A percentile compares a stretch with the other conserved stretches of the same genome.
phyloP scores from a whole-genome alignment of 2,888 invertebrate species.

The Lithophane leautieri region DNA sequence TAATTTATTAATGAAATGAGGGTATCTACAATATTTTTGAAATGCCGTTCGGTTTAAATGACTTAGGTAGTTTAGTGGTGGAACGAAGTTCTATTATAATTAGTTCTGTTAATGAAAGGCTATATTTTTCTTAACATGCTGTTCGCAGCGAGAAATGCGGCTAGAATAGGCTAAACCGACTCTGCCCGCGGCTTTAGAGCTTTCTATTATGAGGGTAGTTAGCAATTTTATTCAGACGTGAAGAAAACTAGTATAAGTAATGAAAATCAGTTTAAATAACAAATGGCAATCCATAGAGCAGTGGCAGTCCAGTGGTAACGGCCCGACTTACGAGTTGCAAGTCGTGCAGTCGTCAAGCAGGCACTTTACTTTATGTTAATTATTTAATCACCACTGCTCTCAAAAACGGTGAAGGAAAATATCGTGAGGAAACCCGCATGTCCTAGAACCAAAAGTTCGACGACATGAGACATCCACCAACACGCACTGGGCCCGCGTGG shows the following conservation, averaged over 20 bases:
- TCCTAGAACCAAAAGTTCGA: not conserved
- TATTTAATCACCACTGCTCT: not conserved
- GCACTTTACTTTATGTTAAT: not conserved
- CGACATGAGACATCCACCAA: not conserved
- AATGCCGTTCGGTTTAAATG: conserved; percentile 16
- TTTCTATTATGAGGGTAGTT: not conserved
- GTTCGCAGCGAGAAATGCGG: not conserved
- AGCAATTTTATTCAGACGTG: not conserved
- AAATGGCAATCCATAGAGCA: not conserved
- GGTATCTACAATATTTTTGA: conserved; percentile 22
- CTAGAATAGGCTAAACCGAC: not conserved
- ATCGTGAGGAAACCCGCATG: not conserved
- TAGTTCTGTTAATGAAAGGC: conserved; percentile 9
- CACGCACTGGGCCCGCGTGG: not conserved
- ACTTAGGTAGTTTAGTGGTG: conserved; percentile 6
- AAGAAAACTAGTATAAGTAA: not conserved
- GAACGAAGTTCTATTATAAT: conserved; percentile 2
- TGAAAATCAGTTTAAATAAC: not conserved
- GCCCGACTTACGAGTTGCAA: not conserved
- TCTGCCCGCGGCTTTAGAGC: not conserved
- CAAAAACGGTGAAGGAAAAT: not conserved
- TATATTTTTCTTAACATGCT: not conserved
- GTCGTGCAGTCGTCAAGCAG: not conserved
- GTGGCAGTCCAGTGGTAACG: not conserved
- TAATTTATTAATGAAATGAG: conserved; percentile 42